phyloP scores from a whole-genome alignment of 2,888 invertebrate species.

The Macaria liturata region DNA sequence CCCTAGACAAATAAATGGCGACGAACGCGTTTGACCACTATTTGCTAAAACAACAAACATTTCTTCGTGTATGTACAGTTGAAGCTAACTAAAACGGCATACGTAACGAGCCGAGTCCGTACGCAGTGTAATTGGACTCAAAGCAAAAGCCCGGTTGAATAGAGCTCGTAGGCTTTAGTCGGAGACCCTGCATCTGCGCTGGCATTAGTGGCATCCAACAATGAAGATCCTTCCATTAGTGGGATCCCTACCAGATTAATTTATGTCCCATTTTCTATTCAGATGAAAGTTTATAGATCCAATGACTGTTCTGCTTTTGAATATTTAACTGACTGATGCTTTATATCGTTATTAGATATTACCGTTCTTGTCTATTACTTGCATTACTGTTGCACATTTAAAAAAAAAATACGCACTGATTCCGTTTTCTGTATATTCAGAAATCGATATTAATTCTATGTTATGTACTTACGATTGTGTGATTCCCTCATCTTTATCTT shows the following conservation, averaged over 20 bases:
- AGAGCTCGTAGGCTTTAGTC: conserved; percentile 10
- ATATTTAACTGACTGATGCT: too few species aligned
- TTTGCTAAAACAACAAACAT: too few species aligned
- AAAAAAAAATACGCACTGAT: too few species aligned
- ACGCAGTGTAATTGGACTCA: conserved; percentile 12
- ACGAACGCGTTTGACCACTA: too few species aligned
- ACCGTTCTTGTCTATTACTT: too few species aligned
- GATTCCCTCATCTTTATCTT: neutral
- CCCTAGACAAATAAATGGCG: too few species aligned
- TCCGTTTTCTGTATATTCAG: too few species aligned
- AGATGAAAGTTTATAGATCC: conserved; percentile 8
- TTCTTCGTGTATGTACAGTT: too few species aligned
- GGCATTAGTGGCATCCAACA: conserved; percentile 14
- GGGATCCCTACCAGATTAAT: conserved; percentile 10
- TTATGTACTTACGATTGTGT: conserved; percentile 1
- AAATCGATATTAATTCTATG: too few species aligned
- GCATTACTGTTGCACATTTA: too few species aligned
- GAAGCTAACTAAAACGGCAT: neutral
- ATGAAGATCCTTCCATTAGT: conserved; percentile 21
- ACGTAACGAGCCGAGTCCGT: neutral
- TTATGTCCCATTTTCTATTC: conserved; percentile 10
- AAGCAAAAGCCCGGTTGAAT: conserved; percentile 8
- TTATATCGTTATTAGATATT: too few species aligned
- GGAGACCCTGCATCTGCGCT: conserved; percentile 14
- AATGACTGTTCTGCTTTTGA: neutral